Evolutionary conservation across 2,888 invertebrate genomes (phyloP).

Genomic region (Cheilosia vernalis): DNA sequence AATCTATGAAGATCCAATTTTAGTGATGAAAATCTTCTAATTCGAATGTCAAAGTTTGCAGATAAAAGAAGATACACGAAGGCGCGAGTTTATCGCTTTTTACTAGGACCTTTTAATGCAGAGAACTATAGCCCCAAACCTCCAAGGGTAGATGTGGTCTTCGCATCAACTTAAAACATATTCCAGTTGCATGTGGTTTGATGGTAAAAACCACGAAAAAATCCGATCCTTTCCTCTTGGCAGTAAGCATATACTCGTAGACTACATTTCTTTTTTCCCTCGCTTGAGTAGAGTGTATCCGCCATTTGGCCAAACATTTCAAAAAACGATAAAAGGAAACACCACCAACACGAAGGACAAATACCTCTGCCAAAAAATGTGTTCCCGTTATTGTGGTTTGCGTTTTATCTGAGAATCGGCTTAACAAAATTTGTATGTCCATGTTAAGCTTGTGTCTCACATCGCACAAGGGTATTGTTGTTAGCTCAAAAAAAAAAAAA

Average conservation of each 20-base stretch:
- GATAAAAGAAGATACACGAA: no score
- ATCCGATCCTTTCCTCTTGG: conserved; percentile 41
- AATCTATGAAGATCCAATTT: no score
- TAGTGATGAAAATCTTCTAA: no score
- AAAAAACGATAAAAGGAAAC: conserved; percentile 12
- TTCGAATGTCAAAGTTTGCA: no score
- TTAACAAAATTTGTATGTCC: conserved; percentile 63
- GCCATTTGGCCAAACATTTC: conserved; percentile 49
- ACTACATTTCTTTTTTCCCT: conserved; percentile 24
- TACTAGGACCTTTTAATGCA: conserved; percentile 6
- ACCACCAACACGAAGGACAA: conserved; percentile 28
- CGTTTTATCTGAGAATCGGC: conserved; percentile 71
- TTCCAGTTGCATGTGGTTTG: conserved; percentile 32
- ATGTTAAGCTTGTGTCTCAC: conserved; percentile 34
- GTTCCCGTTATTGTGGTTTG: conserved; percentile 61
- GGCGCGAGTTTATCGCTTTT: no score
- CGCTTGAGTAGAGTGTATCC: not conserved
- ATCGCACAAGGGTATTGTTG: conserved; percentile 34
- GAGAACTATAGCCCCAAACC: conserved; percentile 16
- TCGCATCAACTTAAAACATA: conserved; percentile 31
- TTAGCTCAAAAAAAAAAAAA: not conserved
- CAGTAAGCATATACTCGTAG: conserved; percentile 31
- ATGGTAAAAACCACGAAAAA: conserved; percentile 51
- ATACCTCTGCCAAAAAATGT: conserved; percentile 65
- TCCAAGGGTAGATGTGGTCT: conserved; percentile 41